phyloP scores from a whole-genome alignment of 2,113 vertebrate species.

The Seriola aureovittata region DNA sequence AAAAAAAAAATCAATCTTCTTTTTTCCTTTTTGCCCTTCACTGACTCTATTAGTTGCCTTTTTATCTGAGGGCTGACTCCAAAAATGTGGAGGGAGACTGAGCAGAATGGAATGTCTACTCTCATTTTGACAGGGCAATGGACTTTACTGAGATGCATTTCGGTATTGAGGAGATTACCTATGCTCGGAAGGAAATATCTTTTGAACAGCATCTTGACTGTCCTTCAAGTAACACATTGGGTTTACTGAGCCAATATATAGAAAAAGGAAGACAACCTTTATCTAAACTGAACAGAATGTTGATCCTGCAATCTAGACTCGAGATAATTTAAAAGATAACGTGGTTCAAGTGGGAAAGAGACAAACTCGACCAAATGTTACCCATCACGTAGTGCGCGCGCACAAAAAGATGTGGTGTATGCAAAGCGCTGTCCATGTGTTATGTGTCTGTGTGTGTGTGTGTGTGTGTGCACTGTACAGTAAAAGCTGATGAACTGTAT shows the following conservation, averaged over 20 bases:
- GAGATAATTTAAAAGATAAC: constrained; percentile 73
- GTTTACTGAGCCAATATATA: constrained; percentile 47
- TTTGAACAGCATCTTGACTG: constrained; percentile 55
- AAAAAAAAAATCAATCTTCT: constrained; percentile 59
- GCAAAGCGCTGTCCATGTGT: constrained; percentile 25
- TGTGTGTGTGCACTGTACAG: constrained; percentile 54
- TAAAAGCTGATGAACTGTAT: constrained; percentile 60
- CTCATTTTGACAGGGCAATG: constrained; percentile 38
- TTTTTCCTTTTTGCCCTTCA: constrained; percentile 77
- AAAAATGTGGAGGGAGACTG: constrained; percentile 55
- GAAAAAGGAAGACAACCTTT: constrained; percentile 56
- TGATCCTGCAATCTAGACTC: constrained; percentile 69
- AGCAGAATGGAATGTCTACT: constrained; percentile 40
- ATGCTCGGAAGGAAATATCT: constrained; percentile 51
- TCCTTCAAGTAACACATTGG: constrained; percentile 60
- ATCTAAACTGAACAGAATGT: constrained; percentile 67
- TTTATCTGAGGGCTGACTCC: constrained; percentile 73
- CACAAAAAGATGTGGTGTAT: constrained; percentile 33
- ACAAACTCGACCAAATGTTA: constrained; percentile 51
- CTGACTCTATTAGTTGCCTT: constrained; percentile 76
- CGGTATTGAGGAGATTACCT: constrained; percentile 55
- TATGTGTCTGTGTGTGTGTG: not conserved
- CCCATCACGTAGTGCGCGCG: not conserved
- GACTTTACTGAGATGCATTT: constrained; percentile 54
- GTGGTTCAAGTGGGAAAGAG: constrained; percentile 25